phyloP scores from a whole-genome alignment of 1,140 invertebrate species.

The Acromyrmex heyeri region DNA sequence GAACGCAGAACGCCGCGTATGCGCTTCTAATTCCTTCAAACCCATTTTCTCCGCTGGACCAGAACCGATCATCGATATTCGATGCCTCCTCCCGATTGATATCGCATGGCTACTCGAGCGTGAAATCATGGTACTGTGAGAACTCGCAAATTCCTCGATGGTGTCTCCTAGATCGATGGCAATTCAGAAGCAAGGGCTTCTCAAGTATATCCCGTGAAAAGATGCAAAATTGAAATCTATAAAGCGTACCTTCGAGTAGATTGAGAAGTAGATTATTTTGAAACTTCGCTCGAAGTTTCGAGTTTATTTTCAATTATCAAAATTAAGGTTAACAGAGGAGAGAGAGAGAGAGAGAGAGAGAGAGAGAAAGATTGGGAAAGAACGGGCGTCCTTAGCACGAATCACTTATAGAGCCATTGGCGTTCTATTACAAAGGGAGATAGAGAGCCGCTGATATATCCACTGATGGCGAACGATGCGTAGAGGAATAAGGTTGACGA shows the following conservation, averaged over 20 bases:
- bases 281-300: background rate
- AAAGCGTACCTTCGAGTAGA: background rate
- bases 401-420: constrained; percentile 30
- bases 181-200: constrained; percentile 19
- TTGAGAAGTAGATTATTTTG: too few relatives aligned
- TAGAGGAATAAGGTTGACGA: constrained; percentile 76
- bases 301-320: background rate
- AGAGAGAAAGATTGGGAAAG: background rate
- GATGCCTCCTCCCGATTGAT: constrained; percentile 57
- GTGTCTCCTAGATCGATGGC: constrained; percentile 24
- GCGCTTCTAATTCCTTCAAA: constrained; percentile 51
- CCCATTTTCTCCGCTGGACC: constrained; percentile 48
- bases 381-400: background rate
- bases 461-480: constrained; percentile 47
- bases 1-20: background rate
- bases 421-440: constrained; percentile 24
- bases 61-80: constrained; percentile 59
- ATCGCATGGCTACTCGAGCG: constrained; percentile 49
- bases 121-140: constrained; percentile 44
- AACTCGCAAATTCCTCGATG: constrained; percentile 38
- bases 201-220: background rate
- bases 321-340: background rate
- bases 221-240: background rate
- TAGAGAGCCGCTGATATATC: constrained; percentile 31
- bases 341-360: background rate